These are phyloP conservation scores for Porites australiensis DNA, from an alignment of 64 coral and sea anemone species.

Conservation along the genomic window DNA sequence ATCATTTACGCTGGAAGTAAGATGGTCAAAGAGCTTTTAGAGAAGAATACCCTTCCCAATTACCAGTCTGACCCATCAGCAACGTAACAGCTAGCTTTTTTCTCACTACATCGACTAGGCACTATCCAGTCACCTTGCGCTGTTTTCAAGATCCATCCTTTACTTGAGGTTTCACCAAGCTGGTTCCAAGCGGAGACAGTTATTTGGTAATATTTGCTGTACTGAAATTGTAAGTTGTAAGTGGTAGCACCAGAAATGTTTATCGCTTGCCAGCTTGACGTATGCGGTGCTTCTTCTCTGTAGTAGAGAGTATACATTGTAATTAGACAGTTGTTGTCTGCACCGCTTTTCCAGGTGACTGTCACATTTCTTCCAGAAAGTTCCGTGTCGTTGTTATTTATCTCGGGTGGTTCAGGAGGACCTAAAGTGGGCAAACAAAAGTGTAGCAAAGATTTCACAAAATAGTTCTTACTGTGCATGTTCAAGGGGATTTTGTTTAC, in stretches of 20 bases:
- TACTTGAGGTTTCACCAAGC: not conserved
- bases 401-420: not conserved
- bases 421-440: not conserved
- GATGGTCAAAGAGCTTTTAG: too few relatives aligned
- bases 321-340: not conserved
- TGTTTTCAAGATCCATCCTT: not conserved
- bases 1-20: too few relatives aligned
- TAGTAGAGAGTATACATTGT: not conserved
- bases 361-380: not conserved
- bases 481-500: too few relatives aligned
- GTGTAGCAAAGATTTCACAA: too few relatives aligned
- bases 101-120: too few relatives aligned
- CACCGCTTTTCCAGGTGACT: not conserved
- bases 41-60: too few relatives aligned
- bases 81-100: too few relatives aligned
- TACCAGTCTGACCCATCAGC: too few relatives aligned
- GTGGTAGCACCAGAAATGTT: not conserved
- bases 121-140: not conserved
- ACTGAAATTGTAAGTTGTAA: not conserved
- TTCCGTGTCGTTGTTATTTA: not conserved
- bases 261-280: not conserved
- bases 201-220: not conserved
- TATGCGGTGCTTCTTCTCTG: not conserved
- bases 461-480: too few relatives aligned
- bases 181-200: constrained; percentile 11